These are phyloP conservation scores for Sebastes itinus DNA, from an alignment of 2,797 vertebrate genomes.

Conservation along the genomic window DNA sequence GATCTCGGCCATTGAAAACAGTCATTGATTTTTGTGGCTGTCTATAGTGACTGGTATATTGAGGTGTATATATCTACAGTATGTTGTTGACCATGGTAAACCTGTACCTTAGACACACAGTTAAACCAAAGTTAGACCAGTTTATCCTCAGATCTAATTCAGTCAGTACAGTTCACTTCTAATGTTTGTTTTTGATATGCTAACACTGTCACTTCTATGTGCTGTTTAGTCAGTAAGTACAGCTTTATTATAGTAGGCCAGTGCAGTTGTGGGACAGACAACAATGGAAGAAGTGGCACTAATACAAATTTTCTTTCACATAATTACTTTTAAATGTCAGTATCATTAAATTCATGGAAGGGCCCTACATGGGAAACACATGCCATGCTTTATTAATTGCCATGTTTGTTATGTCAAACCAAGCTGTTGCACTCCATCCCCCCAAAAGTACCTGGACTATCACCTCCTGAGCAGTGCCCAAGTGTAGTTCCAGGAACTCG, in stretches of 20 bases:
- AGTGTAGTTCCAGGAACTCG: too few relatives aligned
- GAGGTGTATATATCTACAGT: not conserved
- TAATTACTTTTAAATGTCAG: not conserved
- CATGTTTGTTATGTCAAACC: too few relatives aligned
- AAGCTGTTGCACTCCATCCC: not conserved
- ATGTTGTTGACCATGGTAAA: not conserved
- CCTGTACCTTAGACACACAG: not conserved
- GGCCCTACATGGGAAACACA: not conserved
- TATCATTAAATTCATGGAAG: not conserved
- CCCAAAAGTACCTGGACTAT: not conserved
- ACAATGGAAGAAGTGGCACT: not conserved
- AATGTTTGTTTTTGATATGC: not conserved
- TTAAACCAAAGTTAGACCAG: too few relatives aligned
- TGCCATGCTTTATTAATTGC: not conserved
- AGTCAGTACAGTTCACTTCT: not conserved
- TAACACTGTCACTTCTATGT: not conserved
- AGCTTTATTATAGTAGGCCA: not conserved
- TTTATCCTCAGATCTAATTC: not conserved
- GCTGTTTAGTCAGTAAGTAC: not conserved
- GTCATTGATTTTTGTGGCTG: slow-evolving; percentile 54
- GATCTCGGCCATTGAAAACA: slow-evolving; percentile 17
- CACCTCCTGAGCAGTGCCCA: too few relatives aligned
- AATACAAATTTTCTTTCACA: not conserved
- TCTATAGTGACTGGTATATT: not conserved
- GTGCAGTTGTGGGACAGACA: not conserved